Evolutionary conservation across 1,140 invertebrate genomes (phyloP).

Genomic region (Pachypeltis micranthus): DNA sequence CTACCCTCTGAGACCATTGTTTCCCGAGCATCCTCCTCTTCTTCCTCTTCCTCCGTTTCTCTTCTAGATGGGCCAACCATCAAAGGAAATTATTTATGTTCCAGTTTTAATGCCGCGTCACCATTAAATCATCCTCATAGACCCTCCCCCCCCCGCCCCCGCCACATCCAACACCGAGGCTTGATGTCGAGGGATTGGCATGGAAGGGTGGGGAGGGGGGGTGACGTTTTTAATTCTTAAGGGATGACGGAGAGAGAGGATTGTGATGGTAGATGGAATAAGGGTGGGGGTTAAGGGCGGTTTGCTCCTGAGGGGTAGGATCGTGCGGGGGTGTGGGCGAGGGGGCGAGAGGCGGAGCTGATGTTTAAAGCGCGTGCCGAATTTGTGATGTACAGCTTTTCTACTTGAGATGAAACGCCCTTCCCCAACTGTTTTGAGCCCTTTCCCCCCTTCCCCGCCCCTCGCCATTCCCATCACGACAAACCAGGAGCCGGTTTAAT

Average conservation of each 20-base stretch:
- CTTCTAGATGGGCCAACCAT: conserved; percentile 11
- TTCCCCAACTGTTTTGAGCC: neutral
- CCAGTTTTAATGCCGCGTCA: conserved; percentile 25
- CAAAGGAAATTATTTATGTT: conserved; percentile 23
- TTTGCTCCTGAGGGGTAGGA: too few species aligned
- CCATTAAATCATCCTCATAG: conserved; percentile 19
- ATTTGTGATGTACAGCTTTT: conserved; percentile 18
- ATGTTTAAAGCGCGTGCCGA: conserved; percentile 15
- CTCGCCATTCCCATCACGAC: neutral
- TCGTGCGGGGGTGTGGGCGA: neutral
- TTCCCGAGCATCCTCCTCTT: conserved; percentile 1
- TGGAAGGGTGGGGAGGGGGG: too few species aligned
- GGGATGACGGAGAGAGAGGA: conserved; percentile 1
- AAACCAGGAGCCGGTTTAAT: conserved; percentile 10
- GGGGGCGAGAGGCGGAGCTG: neutral
- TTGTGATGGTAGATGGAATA: too few species aligned
- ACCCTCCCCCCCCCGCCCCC: too few species aligned
- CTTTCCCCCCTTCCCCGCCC: neutral
- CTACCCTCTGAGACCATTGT: conserved; percentile 18
- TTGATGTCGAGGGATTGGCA: too few species aligned
- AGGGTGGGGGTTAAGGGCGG: too few species aligned
- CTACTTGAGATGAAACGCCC: neutral
- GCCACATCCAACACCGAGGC: too few species aligned
- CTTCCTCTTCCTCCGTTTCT: too few species aligned
- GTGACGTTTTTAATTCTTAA: conserved; percentile 25